Conservation (phyloP, 2,797 vertebrate species). For the Silurus aristotelis region DNA sequence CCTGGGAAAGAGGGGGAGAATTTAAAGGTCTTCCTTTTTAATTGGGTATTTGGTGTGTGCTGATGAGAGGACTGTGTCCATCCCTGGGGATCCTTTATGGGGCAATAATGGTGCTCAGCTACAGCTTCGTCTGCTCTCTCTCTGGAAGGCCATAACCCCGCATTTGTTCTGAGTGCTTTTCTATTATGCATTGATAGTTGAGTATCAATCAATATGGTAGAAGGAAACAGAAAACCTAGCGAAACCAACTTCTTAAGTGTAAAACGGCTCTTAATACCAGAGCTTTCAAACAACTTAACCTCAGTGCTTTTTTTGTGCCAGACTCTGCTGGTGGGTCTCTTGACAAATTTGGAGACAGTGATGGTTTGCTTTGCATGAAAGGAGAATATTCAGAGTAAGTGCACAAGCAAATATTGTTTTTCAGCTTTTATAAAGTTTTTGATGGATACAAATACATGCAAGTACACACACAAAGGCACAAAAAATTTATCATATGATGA, state of each 20-base stretch:
- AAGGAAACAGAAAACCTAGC: constrained; percentile 83
- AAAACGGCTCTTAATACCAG: constrained; percentile 87
- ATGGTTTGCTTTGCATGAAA: constrained; percentile 74
- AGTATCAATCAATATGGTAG: constrained; percentile 86
- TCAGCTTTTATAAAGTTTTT: constrained; percentile 30
- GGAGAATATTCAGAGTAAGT: constrained; percentile 54
- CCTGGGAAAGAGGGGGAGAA: constrained; percentile 82
- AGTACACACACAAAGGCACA: not conserved
- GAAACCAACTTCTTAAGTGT: constrained; percentile 88
- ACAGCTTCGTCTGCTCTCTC: constrained; percentile 79
- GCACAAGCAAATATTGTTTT: constrained; percentile 52
- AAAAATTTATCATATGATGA: constrained; percentile 12
- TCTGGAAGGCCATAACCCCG: constrained; percentile 85
- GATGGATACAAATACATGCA: constrained; percentile 19
- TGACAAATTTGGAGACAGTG: constrained; percentile 73
- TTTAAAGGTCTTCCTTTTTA: constrained; percentile 84
- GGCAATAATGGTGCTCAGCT: constrained; percentile 82
- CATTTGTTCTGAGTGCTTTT: constrained; percentile 89
- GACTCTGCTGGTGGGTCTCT: constrained; percentile 56
- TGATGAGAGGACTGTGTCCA: constrained; percentile 80
- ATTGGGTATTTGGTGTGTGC: constrained; percentile 88
- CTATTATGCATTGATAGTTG: constrained; percentile 88
- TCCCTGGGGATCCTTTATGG: constrained; percentile 83
- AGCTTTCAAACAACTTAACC: constrained; percentile 87
- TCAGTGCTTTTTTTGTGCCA: constrained; percentile 73